phyloP scores from a whole-genome alignment of 2,888 invertebrate species.

The Rotaria magnacalcarata region DNA sequence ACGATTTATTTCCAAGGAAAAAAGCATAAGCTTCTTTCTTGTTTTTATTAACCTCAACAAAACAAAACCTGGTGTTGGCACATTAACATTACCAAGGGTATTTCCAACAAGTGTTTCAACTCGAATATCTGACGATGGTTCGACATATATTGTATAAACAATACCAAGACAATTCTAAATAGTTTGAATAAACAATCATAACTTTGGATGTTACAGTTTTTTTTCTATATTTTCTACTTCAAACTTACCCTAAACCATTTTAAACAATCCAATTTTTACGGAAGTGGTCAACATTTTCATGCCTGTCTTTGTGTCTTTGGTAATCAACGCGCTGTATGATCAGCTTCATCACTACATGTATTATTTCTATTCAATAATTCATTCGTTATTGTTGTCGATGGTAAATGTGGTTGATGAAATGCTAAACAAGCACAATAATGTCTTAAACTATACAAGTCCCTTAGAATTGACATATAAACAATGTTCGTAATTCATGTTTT shows the following conservation, averaged over 20 bases:
- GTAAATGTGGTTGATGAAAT: slow-evolving; percentile 79
- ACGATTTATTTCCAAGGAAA: neutral
- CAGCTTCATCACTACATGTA: neutral
- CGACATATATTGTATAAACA: slow-evolving; percentile 90
- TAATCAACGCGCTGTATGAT: neutral
- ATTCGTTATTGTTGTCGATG: neutral
- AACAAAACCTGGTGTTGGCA: slow-evolving; percentile 70
- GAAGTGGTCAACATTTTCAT: slow-evolving; percentile 89
- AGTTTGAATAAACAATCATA: neutral
- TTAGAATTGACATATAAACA: slow-evolving; percentile 91
- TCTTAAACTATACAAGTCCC: slow-evolving; percentile 89
- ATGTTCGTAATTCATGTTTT: slow-evolving; percentile 83
- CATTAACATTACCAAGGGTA: slow-evolving; percentile 83
- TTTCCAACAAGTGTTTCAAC: slow-evolving; percentile 89
- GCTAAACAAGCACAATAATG: slow-evolving; percentile 94
- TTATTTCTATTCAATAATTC: neutral
- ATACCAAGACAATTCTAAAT: slow-evolving; percentile 84
- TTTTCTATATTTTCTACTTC: too few species aligned
- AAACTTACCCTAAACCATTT: slow-evolving; percentile 62
- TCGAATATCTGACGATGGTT: slow-evolving; percentile 59
- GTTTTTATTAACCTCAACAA: neutral
- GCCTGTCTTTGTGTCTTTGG: slow-evolving; percentile 63
- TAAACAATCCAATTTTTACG: slow-evolving; percentile 86
- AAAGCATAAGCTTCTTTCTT: neutral
- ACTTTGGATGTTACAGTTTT: too few species aligned